phyloP scores from a whole-genome alignment of 2,888 invertebrate genomes.

The Boloria selene region DNA sequence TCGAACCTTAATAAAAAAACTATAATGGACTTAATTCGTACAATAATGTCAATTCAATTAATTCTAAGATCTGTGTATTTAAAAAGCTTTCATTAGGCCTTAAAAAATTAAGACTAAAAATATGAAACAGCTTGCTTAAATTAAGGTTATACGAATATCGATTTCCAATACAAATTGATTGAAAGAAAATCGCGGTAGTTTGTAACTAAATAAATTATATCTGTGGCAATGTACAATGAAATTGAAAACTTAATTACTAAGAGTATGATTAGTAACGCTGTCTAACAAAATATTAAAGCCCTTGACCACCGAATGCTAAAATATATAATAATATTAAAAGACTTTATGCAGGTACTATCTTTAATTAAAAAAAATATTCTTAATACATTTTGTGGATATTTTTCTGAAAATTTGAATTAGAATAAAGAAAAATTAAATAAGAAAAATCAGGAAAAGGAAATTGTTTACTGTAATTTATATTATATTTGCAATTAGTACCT shows the following conservation, averaged over 20 bases:
- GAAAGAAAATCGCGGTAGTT: neutral
- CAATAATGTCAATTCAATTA: neutral
- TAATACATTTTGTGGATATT: too few relatives aligned
- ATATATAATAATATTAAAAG: too few relatives aligned
- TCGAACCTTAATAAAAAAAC: too few relatives aligned
- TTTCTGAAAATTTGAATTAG: too few relatives aligned
- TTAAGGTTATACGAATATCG: neutral
- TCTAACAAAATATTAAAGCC: conserved; percentile 3
- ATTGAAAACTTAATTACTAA: conserved; percentile 6
- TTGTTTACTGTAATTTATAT: too few relatives aligned
- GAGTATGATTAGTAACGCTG: conserved; percentile 7
- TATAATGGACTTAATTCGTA: too few relatives aligned
- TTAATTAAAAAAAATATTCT: too few relatives aligned
- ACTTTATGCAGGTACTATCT: too few relatives aligned
- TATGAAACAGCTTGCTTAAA: neutral
- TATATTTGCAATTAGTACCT: too few relatives aligned
- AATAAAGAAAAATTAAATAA: too few relatives aligned
- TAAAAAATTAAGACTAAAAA: neutral
- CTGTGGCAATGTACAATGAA: conserved; percentile 8
- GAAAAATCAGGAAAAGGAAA: too few relatives aligned
- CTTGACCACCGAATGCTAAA: too few relatives aligned
- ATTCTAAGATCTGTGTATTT: neutral
- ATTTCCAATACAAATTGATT: conserved; percentile 13
- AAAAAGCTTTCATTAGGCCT: neutral
- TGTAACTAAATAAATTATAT: conserved; percentile 13